Evolutionary conservation across 2,797 vertebrate genomes (phyloP).

Genomic region (Manis javanica): DNA sequence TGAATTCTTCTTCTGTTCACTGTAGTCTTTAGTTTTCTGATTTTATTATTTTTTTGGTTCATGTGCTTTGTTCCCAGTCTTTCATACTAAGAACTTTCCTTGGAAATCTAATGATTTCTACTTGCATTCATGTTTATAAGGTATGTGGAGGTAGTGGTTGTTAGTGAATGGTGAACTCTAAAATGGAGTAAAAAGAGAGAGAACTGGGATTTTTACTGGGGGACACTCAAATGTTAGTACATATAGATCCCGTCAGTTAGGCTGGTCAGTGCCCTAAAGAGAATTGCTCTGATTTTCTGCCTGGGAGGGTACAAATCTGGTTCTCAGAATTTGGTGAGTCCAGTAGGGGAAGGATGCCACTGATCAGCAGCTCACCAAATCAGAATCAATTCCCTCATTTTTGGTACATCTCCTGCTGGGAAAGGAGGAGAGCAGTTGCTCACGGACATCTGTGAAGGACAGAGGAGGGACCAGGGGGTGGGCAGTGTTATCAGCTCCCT

Average conservation of each 20-base stretch:
- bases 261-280: not conserved
- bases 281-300: not conserved
- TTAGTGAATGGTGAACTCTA: not conserved
- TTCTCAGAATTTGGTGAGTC: not conserved
- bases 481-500: not conserved
- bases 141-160: not conserved
- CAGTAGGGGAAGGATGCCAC: not conserved
- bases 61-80: not conserved
- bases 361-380: not conserved
- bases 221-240: not conserved
- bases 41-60: not conserved
- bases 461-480: not conserved
- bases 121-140: not conserved
- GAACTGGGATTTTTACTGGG: not conserved
- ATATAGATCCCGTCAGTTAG: not conserved
- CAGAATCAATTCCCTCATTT: not conserved
- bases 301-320: not conserved
- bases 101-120: not conserved
- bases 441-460: not conserved
- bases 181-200: not conserved
- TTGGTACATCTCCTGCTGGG: not conserved
- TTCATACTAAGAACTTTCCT: slow-evolving; percentile 7
- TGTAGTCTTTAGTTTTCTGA: not conserved
- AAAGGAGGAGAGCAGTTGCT: not conserved
- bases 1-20: not conserved